Conservation (phyloP, 1,140 invertebrate genomes). For the Leucophenga varia region DNA sequence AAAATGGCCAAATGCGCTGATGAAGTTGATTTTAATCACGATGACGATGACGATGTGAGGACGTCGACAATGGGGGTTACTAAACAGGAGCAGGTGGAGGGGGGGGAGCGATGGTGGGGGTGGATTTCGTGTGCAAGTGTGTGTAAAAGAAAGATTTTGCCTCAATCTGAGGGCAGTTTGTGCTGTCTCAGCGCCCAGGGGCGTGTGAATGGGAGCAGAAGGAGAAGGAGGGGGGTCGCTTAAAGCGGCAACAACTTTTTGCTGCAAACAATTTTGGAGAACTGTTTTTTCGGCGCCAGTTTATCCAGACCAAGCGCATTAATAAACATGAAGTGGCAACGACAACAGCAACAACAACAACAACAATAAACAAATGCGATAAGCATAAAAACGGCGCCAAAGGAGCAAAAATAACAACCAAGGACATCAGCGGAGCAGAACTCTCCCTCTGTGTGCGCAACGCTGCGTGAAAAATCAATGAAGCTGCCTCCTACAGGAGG, state of each 20-base stretch:
- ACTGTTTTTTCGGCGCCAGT: constrained; percentile 14
- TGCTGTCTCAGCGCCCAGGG: too few relatives aligned
- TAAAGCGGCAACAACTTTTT: constrained; percentile 8
- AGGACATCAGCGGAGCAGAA: constrained; percentile 27
- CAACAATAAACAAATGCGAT: constrained; percentile 5
- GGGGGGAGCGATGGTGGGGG: not conserved
- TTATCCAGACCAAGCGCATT: constrained; percentile 15
- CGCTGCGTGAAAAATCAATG: constrained; percentile 45
- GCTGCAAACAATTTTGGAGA: not conserved
- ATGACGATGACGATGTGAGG: constrained; percentile 11
- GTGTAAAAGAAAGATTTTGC: too few relatives aligned
- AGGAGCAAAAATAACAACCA: constrained; percentile 38
- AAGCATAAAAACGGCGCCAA: constrained; percentile 16
- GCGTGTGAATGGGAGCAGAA: too few relatives aligned
- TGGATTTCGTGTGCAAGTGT: not conserved
- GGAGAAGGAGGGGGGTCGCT: too few relatives aligned
- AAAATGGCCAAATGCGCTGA: constrained; percentile 25
- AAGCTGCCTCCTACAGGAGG: constrained; percentile 20
- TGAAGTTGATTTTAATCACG: constrained; percentile 30
- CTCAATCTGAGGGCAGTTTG: too few relatives aligned
- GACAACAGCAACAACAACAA: constrained; percentile 22
- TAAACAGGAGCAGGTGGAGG: constrained; percentile 7
- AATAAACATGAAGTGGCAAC: constrained; percentile 21
- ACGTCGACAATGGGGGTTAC: constrained; percentile 9
- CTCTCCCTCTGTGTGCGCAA: constrained; percentile 14